Evolutionary conservation across 2,113 vertebrate genomes (phyloP).

Genomic region (Halichoerus grypus): DNA sequence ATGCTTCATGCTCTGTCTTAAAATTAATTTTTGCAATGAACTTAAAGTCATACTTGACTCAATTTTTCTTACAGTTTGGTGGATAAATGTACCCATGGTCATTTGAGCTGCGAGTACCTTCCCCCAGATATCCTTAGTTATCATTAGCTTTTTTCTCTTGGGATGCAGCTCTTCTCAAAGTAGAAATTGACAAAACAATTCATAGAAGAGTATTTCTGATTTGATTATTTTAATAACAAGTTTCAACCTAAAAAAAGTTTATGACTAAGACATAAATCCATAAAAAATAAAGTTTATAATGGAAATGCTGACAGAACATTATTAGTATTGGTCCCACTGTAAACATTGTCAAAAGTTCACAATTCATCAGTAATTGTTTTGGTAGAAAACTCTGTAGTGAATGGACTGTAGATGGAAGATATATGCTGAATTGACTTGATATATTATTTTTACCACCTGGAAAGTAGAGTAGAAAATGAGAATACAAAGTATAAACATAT

Average conservation of each 20-base stretch:
- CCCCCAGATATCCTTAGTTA: constrained; percentile 25
- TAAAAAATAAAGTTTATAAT: constrained; percentile 89
- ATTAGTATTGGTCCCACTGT: constrained; percentile 86
- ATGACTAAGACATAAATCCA: constrained; percentile 87
- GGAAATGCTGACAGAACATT: constrained; percentile 92
- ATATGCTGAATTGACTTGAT: constrained; percentile 48
- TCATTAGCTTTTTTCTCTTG: not conserved
- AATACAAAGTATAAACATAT: constrained; percentile 14
- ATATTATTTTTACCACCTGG: constrained; percentile 65
- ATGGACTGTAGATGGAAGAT: constrained; percentile 60
- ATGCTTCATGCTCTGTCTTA: constrained; percentile 76
- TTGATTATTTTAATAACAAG: constrained; percentile 81
- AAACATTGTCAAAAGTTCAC: constrained; percentile 83
- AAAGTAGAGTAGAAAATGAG: constrained; percentile 55
- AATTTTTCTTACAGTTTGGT: constrained; percentile 71
- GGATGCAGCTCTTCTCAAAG: constrained; percentile 62
- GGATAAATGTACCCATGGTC: constrained; percentile 68
- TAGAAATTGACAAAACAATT: constrained; percentile 62
- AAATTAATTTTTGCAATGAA: constrained; percentile 75
- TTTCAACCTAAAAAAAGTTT: constrained; percentile 87
- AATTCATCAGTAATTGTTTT: constrained; percentile 79
- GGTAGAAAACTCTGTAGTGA: constrained; percentile 64
- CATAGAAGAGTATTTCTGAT: constrained; percentile 50
- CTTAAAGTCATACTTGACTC: constrained; percentile 60
- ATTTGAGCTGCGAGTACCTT: constrained; percentile 39